Evolutionary conservation across 2,888 invertebrate genomes (phyloP), one percentile per base, ranked within the genome.

Genomic region (Apodemia hepburni): DNA sequence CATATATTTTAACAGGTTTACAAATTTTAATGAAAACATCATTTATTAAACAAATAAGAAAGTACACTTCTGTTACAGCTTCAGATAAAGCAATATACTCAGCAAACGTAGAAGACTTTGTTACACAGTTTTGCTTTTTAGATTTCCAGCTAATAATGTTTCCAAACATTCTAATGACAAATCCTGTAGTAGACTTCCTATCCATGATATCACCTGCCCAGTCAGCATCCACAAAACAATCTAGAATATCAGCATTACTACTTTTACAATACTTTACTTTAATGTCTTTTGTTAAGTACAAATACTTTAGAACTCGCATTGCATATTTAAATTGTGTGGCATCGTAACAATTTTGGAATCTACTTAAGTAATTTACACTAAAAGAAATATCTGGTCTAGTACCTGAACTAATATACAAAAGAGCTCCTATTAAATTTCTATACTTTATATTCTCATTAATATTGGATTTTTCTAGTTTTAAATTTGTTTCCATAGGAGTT

Each of bases 111-210:
- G 51, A 35, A 33, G 62, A 64, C 59, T 65, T 66, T 27, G 66
- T 65, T 64, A 65, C 0, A 65, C 35, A 8, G 45, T 61, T 12
- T 60, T 64, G 11, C 61, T 64, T 12, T 62, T n/a, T 59, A 64
- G 64, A 64, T 62, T 62, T 68, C 65, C 67, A 70, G 12, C n/a
- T 63, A 15, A 67, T 65, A 7, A 59, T 7, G 59, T 70, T 59
- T 51, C 73, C 73, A 73, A 67, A 79, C 5, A 80, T 64, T 75
- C 74, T 73, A 35, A 80, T 77, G 1, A 77, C 59, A 71, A 65
- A 79, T 6, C 77, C 80, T 17, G 75, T 69, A 6, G 73, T 73
- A 45, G 70, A 71, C 22, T 71, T 71, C 59, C 71, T 63, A 62
- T 71, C 71, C 67, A 59, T 65, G 70, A 64, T 68, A 65, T 76